Conservation (phyloP, 2,113 vertebrate genomes). For the Platichthys stellatus region DNA sequence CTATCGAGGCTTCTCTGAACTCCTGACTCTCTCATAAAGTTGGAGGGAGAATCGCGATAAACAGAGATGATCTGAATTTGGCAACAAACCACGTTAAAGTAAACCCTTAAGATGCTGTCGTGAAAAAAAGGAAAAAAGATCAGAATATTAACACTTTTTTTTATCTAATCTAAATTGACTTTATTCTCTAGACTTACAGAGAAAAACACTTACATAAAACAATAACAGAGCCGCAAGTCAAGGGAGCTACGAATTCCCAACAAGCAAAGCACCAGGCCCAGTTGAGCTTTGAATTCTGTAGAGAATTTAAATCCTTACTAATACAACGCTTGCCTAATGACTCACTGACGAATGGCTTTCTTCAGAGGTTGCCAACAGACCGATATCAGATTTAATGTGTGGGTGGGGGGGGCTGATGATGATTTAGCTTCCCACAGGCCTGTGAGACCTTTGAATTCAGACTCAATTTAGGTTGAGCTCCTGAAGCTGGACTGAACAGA, state of each 20-base stretch:
- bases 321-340: background rate
- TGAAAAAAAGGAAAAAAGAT: background rate
- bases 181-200: background rate
- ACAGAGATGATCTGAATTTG: background rate
- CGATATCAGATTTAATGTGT: background rate
- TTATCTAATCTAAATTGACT: background rate
- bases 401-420: background rate
- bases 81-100: background rate
- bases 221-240: background rate
- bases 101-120: background rate
- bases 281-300: background rate
- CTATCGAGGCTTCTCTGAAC: background rate
- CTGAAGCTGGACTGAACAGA: background rate
- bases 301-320: conserved; percentile 1
- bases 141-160: background rate
- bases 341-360: background rate
- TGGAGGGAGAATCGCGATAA: background rate
- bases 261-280: background rate
- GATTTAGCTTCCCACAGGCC: background rate
- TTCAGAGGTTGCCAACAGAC: background rate
- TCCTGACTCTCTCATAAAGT: background rate
- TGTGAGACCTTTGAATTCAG: too few species aligned
- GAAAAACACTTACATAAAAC: background rate
- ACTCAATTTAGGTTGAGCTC: background rate
- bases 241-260: background rate